A percentile compares a stretch with the other conserved stretches of the same genome.
Evolutionary conservation across 1,140 invertebrate species (phyloP).

Genomic region (Xylocopa sonorina): DNA sequence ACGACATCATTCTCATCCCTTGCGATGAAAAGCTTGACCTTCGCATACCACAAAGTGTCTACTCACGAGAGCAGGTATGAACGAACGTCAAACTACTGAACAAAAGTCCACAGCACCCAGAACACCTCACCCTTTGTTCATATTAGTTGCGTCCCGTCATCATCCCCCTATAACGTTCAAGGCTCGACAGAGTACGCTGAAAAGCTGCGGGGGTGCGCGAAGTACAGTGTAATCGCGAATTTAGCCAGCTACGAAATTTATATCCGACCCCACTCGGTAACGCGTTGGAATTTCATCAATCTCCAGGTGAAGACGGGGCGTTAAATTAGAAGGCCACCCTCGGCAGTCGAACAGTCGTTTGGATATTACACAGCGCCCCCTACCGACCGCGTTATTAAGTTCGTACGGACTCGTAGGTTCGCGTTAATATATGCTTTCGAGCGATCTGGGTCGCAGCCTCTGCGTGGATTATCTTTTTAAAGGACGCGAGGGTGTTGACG

Average conservation of each 20-base stretch:
- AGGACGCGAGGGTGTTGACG: slow-evolving; percentile 7
- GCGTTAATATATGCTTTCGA: slow-evolving; percentile 59
- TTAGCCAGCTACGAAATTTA: slow-evolving; percentile 31
- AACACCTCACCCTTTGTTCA: neutral
- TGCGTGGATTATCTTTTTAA: neutral
- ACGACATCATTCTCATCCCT: too few relatives aligned
- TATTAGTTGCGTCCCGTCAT: too few relatives aligned
- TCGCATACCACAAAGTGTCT: too few relatives aligned
- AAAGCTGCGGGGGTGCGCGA: neutral
- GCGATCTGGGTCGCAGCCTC: slow-evolving; percentile 26
- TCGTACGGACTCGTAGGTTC: slow-evolving; percentile 51
- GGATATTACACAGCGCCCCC: slow-evolving; percentile 8
- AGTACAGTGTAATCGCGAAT: neutral
- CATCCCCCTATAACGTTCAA: too few relatives aligned
- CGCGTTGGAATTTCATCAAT: slow-evolving; percentile 50
- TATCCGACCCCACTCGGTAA: neutral
- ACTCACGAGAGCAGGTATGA: too few relatives aligned
- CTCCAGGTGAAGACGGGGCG: neutral
- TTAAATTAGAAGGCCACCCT: slow-evolving; percentile 38
- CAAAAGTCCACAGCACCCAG: too few relatives aligned
- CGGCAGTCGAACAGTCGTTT: slow-evolving; percentile 38
- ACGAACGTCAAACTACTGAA: too few relatives aligned
- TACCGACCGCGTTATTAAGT: slow-evolving; percentile 59
- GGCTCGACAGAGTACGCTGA: too few relatives aligned
- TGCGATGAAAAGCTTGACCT: too few relatives aligned